Evolutionary conservation across 2,888 invertebrate genomes (phyloP).

Genomic region (Sarcophaga subvicina): DNA sequence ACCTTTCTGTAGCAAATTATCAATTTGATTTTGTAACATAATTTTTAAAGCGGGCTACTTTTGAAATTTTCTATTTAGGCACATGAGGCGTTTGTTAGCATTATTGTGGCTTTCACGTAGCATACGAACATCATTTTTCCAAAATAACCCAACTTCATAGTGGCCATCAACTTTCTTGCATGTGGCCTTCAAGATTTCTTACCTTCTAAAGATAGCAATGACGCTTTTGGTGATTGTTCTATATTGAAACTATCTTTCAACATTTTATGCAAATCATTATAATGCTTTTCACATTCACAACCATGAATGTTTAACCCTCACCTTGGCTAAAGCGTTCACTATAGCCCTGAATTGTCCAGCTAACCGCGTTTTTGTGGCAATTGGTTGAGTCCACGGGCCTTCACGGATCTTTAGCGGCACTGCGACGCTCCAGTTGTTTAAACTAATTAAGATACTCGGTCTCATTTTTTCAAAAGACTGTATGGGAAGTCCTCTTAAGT

Average conservation of each 20-base stretch:
- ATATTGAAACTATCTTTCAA: conserved; percentile 44
- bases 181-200: conserved; percentile 11
- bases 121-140: too few relatives aligned
- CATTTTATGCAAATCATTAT: conserved; percentile 33
- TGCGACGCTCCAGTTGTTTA: conserved; percentile 17
- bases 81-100: conserved; percentile 65
- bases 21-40: conserved; percentile 59
- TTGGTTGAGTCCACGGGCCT: background rate
- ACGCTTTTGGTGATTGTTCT: conserved; percentile 21
- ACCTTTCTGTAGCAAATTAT: conserved; percentile 65
- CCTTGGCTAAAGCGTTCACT: background rate
- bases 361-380: conserved; percentile 20
- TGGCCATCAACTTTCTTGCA: conserved; percentile 18
- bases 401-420: conserved; percentile 19
- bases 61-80: conserved; percentile 64
- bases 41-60: conserved; percentile 55
- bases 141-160: background rate
- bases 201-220: conserved; percentile 17
- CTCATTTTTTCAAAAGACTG: conserved; percentile 21
- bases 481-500: background rate
- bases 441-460: background rate
- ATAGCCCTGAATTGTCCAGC: conserved; percentile 8
- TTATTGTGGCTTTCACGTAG: conserved; percentile 43
- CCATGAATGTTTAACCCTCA: conserved; percentile 37
- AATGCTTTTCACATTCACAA: conserved; percentile 30